Evolutionary conservation across 1,140 invertebrate species (phyloP).

Genomic region (Calycopis cecrops): DNA sequence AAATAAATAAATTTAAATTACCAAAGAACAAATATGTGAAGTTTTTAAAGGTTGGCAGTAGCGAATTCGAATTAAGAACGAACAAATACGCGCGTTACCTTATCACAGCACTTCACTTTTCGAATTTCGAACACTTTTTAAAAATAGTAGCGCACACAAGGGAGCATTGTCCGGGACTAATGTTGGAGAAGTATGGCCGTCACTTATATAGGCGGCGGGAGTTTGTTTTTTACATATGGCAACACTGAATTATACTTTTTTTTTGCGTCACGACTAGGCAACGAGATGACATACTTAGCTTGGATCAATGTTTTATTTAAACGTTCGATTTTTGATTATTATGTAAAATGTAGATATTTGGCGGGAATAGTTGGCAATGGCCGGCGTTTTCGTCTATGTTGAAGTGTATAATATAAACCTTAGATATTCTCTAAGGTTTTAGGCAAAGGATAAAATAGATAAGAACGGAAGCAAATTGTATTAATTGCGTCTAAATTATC

Average conservation of each 20-base stretch:
- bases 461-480: no score
- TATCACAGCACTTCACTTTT: constrained; percentile 7
- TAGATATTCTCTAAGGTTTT: no score
- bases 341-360: no score
- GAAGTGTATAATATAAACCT: no score
- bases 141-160: constrained; percentile 22
- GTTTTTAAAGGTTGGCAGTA: no score
- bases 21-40: background rate
- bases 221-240: constrained; percentile 14
- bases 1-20: background rate
- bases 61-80: background rate
- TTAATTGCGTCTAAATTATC: no score
- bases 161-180: constrained; percentile 24
- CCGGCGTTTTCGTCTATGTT: no score
- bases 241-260: constrained; percentile 3
- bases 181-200: constrained; percentile 18
- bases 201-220: constrained; percentile 23
- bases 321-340: no score
- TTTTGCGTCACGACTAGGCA: background rate
- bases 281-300: background rate
- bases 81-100: background rate
- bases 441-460: no score
- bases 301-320: no score
- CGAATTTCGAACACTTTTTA: constrained; percentile 17
- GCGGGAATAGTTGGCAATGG: no score